These are phyloP conservation scores for Argyresthia goedartella DNA, from an alignment of 2,888 invertebrate genomes.

Conservation along the genomic window DNA sequence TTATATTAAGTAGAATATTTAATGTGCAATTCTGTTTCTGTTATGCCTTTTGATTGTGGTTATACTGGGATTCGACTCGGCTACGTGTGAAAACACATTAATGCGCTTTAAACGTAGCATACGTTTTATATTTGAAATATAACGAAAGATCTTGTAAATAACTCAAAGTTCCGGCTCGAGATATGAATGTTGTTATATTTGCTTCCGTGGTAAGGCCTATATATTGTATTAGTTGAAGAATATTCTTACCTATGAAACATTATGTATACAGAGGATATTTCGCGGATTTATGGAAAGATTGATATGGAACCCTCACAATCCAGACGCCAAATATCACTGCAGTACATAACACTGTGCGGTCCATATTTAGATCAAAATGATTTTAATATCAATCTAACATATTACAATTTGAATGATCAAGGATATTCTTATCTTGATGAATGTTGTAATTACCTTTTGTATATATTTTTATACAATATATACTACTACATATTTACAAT, in stretches of 20 bases:
- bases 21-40: constrained; percentile 67
- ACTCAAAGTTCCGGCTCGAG: constrained; percentile 24
- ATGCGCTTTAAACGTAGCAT: constrained; percentile 52
- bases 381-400: constrained; percentile 65
- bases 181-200: constrained; percentile 60
- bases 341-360: constrained; percentile 28
- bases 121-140: constrained; percentile 2
- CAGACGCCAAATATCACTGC: not conserved
- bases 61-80: constrained; percentile 52
- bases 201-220: constrained; percentile 60
- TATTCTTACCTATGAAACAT: constrained; percentile 23
- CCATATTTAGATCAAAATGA: constrained; percentile 43
- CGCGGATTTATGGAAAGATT: not conserved
- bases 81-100: constrained; percentile 55
- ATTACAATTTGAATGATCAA: constrained; percentile 44
- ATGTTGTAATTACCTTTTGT: constrained; percentile 52
- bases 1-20: constrained; percentile 65
- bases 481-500: constrained; percentile 45
- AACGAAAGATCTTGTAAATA: constrained; percentile 50
- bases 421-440: constrained; percentile 35
- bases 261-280: constrained; percentile 5
- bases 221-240: constrained; percentile 47
- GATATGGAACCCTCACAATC: not conserved
- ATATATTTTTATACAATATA: constrained; percentile 66
- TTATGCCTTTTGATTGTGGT: constrained; percentile 58